Base-by-base conservation (phyloP, 2,113 vertebrate genomes). In the Pedetes capensis region DNA sequence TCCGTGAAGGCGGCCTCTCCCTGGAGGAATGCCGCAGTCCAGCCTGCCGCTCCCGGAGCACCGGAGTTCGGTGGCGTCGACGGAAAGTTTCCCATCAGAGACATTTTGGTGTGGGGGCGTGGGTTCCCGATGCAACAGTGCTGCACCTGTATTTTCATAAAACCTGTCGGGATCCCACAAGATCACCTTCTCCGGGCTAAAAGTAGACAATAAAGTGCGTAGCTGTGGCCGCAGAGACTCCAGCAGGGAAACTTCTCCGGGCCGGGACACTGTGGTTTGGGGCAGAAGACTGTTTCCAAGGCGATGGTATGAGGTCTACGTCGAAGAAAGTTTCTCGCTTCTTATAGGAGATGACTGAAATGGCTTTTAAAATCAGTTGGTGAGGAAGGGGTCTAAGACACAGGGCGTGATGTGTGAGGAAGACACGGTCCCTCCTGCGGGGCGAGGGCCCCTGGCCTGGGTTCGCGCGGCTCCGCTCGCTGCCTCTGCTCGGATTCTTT, bases 251-350 rank as follows among this genome's bases (percentile, higher is more conserved):
- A 63, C 75, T 66, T 89, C 22, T 66, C 34, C 10, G 5, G 76
- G 32, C 23, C 14, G 2, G 47, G 44, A 51, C 69, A 8, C 69
- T 57, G 66, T 47, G 47, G 42, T 76, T 95, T 68, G 18, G 27
- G 37, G 37, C 66, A 5, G 47, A 78, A n/a, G 57, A 17, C 66
- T 39, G 68, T 51, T 85, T 81, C 61, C 1, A 7, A 88, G 44
- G 47, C 11, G 3, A 63, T 25, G 29, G 25, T 34, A 72, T 3
- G 71, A 93, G 34, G 34, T 23, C 85, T 75, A 75, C 23, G 22
- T 90, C 80, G 61, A 82, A 90, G 72, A 82, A 97, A 79, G 92
- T 93, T 94, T 82, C 44, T 66, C 8, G 12, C 14, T 89, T 80
- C 91, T 75, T 47, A 68, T 9, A 29, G n/a, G 39, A n/a, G 78